These are phyloP conservation scores for Alouatta palliata DNA, from an alignment of 2,113 vertebrate species.

Conservation along the genomic window DNA sequence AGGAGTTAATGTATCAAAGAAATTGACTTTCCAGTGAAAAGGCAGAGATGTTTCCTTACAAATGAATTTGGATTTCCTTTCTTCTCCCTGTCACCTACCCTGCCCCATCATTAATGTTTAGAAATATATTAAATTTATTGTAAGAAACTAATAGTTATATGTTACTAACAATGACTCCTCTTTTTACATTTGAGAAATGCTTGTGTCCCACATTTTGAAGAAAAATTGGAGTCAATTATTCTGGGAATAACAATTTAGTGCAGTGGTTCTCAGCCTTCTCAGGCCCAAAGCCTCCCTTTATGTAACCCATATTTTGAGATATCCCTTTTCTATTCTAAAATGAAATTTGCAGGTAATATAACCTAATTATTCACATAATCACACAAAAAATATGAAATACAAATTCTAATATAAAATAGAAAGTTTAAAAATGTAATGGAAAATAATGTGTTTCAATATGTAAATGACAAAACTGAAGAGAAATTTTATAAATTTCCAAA, in stretches of 20 bases:
- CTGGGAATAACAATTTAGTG: not conserved
- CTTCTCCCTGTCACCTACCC: not conserved
- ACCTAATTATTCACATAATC: not conserved
- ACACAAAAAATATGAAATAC: not conserved
- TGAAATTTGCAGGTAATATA: not conserved
- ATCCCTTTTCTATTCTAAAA: not conserved
- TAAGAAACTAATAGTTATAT: not conserved
- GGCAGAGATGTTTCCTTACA: not conserved
- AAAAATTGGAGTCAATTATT: not conserved
- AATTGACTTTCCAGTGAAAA: conserved; percentile 27
- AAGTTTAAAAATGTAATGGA: not conserved
- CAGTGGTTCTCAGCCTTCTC: not conserved
- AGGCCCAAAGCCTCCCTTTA: not conserved
- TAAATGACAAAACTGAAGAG: not conserved
- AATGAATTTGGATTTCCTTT: conserved; percentile 26
- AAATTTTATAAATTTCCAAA: not conserved
- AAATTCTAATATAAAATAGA: not conserved
- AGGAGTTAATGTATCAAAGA: not conserved
- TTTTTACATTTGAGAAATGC: conserved; percentile 34
- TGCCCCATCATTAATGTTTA: not conserved
- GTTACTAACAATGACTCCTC: conserved; percentile 11
- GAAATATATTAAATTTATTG: conserved; percentile 34
- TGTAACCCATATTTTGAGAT: not conserved
- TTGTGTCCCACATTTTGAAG: conserved; percentile 1
- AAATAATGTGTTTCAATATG: not conserved